These are phyloP conservation scores for Acleris emargana DNA, from an alignment of 2,888 invertebrate genomes.

Conservation along the genomic window DNA sequence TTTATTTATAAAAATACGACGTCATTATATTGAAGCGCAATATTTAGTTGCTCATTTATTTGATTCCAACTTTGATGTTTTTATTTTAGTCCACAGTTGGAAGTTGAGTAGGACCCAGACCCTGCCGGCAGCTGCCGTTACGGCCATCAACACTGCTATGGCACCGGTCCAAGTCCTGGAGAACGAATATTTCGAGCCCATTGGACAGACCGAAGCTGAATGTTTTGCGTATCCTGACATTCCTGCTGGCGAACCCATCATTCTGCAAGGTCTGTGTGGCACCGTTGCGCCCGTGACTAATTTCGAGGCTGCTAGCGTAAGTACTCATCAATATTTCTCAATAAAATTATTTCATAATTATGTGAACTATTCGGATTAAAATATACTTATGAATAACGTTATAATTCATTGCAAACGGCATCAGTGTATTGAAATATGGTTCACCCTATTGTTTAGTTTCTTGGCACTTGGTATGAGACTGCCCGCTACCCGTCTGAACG, in stretches of 20 bases:
- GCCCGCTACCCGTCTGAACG: slow-evolving; percentile 66
- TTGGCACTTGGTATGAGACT: slow-evolving; percentile 66
- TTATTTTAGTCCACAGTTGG: slow-evolving; percentile 53
- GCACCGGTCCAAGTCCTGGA: slow-evolving; percentile 52
- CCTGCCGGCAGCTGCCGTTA: slow-evolving; percentile 43
- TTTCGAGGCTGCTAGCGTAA: slow-evolving; percentile 48
- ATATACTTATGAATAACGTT: too few relatives aligned
- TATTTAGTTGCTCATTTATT: too few relatives aligned
- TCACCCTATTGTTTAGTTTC: slow-evolving; percentile 53
- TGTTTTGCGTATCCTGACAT: slow-evolving; percentile 63
- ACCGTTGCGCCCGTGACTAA: slow-evolving; percentile 47
- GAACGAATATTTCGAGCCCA: slow-evolving; percentile 51
- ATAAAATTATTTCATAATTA: too few relatives aligned
- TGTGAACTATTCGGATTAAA: too few relatives aligned
- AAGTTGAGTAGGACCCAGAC: slow-evolving; percentile 59
- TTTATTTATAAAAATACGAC: not conserved
- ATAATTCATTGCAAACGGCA: too few relatives aligned
- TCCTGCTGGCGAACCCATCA: slow-evolving; percentile 47
- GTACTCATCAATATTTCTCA: slow-evolving; percentile 4
- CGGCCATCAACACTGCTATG: slow-evolving; percentile 51
- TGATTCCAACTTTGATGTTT: too few relatives aligned
- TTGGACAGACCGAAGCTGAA: slow-evolving; percentile 52
- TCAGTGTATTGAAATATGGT: too few relatives aligned
- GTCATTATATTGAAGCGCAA: not conserved
- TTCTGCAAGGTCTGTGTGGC: slow-evolving; percentile 59